Base-by-base conservation (phyloP, 2,888 invertebrate genomes). In the Pogonocherus hispidulus region DNA sequence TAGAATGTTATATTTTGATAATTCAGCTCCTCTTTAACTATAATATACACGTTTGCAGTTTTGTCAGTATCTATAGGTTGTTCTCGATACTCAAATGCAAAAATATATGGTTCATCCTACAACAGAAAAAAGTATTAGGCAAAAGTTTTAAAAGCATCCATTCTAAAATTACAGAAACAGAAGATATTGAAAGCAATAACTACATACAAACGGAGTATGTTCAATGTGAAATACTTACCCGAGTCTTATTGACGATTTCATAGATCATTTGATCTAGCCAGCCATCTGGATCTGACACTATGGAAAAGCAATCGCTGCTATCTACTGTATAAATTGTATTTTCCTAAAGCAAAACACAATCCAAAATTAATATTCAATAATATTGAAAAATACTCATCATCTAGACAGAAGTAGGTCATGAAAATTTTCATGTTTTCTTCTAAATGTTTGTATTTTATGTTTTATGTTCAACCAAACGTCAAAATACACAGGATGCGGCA, bases 1-100 rank as follows among this genome's bases (percentile, higher is more conserved):
- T 90, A 90, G 14, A 90, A 83, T 0, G 87, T 86, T 51, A 85
- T 87, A 1, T 81, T 80, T 67, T 88, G 88, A 71, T 80, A 85
- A 71, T 85, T 82, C 52, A 86, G 73, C 18, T 51, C 69, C 3
- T 78, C 66, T 51, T 72, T 60, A 11, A 84, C 73, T 0, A 55
- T 73, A 44, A 76, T 77, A 67, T 76, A 76, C 66, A 77, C 82
- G 67, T 71, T 74, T 20, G 74, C 72, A 9, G 23, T 49, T 23
- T 68, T 37, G 1, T 55, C 67, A 3, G n/a, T 41, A n/a, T 72
- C 67, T 16, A 5, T 55, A n/a, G 74, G 72, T n/a, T 6, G n/a
- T 23, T 44, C 44, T 67, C 73, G 60, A 22, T 71, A 74, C 37
- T 46, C 22, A 37, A 78, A 72, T 23, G 66, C 67, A 67, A 79